These are phyloP conservation scores for Muricea muricata DNA, from an alignment of 92 coral and sea anemone species.

Conservation along the genomic window DNA sequence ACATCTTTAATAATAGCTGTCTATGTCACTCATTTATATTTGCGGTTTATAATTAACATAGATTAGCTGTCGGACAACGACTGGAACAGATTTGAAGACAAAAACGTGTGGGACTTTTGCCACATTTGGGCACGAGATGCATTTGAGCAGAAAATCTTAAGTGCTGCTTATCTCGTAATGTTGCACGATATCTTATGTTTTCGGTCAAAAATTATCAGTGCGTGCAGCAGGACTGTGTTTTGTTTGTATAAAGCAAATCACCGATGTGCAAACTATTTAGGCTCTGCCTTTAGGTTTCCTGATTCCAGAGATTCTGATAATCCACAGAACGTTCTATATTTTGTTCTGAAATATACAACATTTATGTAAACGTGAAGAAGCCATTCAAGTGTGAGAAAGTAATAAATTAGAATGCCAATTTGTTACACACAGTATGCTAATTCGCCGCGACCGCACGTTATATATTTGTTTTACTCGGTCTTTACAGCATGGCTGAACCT, in stretches of 20 bases:
- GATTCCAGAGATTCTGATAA: neutral
- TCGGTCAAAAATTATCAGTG: neutral
- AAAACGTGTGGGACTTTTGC: conserved; percentile 8
- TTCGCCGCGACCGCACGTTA: neutral
- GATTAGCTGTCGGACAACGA: neutral
- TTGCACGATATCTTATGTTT: neutral
- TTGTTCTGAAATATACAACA: neutral
- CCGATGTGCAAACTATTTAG: conserved; percentile 11
- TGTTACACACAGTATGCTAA: conserved; percentile 3
- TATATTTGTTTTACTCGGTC: neutral
- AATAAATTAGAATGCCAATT: conserved; percentile 1
- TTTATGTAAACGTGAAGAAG: neutral
- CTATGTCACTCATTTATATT: neutral
- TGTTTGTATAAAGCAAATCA: neutral
- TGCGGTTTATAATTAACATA: neutral
- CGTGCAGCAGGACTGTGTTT: neutral
- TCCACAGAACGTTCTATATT: neutral
- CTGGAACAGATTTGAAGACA: neutral
- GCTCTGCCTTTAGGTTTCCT: neutral
- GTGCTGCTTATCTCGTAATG: neutral
- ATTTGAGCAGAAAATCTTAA: neutral
- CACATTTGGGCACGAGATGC: neutral
- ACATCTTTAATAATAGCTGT: neutral
- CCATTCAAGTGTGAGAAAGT: neutral
- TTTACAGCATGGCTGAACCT: neutral